These are phyloP conservation scores for Sphenopsis melanotis DNA, from an alignment of 2,797 vertebrate genomes.

Conservation along the genomic window DNA sequence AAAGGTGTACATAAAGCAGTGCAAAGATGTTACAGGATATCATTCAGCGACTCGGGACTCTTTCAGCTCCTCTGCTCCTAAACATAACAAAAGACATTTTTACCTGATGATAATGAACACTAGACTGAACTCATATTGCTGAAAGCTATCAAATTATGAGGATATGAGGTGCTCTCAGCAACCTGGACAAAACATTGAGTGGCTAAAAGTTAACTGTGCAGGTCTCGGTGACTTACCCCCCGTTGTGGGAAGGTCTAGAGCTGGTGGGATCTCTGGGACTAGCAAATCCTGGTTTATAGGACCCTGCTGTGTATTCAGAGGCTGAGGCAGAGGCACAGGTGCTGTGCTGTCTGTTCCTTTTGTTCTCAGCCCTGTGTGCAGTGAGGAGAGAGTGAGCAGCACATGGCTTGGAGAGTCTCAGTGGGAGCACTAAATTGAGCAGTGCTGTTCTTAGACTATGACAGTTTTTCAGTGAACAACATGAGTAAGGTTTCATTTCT, in stretches of 20 bases:
- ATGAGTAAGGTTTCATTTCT: not conserved
- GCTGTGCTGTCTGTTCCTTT: not conserved
- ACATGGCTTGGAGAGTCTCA: not conserved
- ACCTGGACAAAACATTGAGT: not conserved
- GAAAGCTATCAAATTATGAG: not conserved
- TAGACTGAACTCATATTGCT: not conserved
- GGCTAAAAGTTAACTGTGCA: not conserved
- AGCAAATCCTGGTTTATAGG: not conserved
- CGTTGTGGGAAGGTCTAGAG: not conserved
- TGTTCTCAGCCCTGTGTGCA: not conserved
- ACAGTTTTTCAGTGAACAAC: not conserved
- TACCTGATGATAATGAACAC: not conserved
- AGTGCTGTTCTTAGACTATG: not conserved
- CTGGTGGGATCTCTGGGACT: not conserved
- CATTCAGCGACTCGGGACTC: not conserved
- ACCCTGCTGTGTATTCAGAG: not conserved
- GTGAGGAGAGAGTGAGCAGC: not conserved
- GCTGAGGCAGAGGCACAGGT: not conserved
- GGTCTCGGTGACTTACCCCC: accelerated
- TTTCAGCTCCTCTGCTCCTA: not conserved
- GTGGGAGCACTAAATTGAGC: not conserved
- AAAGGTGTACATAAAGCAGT: not conserved
- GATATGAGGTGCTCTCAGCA: not conserved
- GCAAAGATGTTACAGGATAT: not conserved
- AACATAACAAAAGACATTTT: not conserved